Base-by-base conservation (phyloP, 2,888 invertebrate genomes). In the Caradrina kadenii region DNA sequence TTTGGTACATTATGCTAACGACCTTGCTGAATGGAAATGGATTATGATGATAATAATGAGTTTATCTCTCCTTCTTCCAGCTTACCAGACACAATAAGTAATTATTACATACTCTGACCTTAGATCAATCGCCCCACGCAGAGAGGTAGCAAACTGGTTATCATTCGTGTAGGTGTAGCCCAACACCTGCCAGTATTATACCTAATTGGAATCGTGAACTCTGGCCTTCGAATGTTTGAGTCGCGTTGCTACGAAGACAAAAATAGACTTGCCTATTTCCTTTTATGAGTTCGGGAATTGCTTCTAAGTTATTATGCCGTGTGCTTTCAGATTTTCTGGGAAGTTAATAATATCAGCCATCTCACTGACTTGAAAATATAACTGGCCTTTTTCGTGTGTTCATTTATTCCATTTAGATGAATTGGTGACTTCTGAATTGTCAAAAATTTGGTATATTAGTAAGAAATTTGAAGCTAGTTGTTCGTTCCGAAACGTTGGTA, bases 151-250 rank as follows among this genome's bases (percentile, higher is more conserved):
- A 49, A 71, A 75, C 71, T 56, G 26, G 80, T 76, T 75, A 39
- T 59, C 3, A 45, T 13, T 39, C 10, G 52, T 31, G 76, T 74
- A 22, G 76, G 76, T 39, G 63, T 71, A 0, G 11, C 21, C 52
- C 2, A 45, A 54, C 79, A 75, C 75, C 79, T 71, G 63, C 52
- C 45, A 31, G 49, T 45, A 63, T 60, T 19, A 60, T 49, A 10
- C 68, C 42, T 78, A 67, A 63, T 67, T 61, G 35, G 22, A 50
- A 45, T 59, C 69, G 71, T 80, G 79, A 72, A 76, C 76, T 77
- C n/a, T 73, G 59, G 52, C 76, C 76, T 77, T 76, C 73, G 39
- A 71, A 70, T 60, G 31, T n/a, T 50, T 76, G n/a, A 53, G 4
- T 48, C 19, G 50, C 55, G 59, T 69, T 50, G 26, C 26, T 62